Conservation (phyloP, 2,797 vertebrate species). For the Buphagus erythrorhynchus region DNA sequence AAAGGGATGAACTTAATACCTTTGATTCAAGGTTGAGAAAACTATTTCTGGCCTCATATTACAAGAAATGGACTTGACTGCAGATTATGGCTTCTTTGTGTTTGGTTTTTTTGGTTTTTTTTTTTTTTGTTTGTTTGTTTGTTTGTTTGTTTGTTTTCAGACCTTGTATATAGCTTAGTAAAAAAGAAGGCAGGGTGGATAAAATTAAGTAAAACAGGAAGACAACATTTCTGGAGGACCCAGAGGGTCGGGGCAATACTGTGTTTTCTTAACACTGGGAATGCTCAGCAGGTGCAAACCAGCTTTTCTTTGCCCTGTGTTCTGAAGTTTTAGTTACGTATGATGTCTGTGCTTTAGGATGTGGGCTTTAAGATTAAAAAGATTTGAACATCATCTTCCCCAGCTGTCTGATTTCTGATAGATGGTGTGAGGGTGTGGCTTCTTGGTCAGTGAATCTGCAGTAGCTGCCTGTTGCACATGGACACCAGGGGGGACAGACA, state of each 20-base stretch:
- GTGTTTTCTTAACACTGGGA: neutral
- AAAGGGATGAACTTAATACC: neutral
- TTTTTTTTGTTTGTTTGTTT: neutral
- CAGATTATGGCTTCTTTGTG: neutral
- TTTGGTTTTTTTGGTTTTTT: too few relatives aligned
- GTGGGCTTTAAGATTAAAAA: neutral
- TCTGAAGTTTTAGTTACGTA: neutral
- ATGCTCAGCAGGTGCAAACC: neutral
- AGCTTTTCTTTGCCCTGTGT: neutral
- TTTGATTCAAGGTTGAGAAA: neutral
- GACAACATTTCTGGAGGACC: neutral
- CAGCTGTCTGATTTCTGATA: neutral
- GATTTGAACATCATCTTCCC: neutral
- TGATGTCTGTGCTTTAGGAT: neutral
- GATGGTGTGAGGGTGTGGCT: neutral
- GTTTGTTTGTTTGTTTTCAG: neutral
- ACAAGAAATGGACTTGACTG: neutral
- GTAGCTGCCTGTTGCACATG: rapidly evolving
- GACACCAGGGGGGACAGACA: neutral
- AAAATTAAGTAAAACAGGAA: neutral
- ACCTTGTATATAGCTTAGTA: neutral
- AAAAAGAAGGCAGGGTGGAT: neutral
- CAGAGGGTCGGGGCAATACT: neutral
- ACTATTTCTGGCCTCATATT: neutral
- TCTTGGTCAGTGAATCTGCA: neutral